A percentile compares a stretch with the other conserved stretches of the same genome.
Evolutionary conservation across 2,888 invertebrate genomes (phyloP).

Genomic region (Chrysodeixis includens): DNA sequence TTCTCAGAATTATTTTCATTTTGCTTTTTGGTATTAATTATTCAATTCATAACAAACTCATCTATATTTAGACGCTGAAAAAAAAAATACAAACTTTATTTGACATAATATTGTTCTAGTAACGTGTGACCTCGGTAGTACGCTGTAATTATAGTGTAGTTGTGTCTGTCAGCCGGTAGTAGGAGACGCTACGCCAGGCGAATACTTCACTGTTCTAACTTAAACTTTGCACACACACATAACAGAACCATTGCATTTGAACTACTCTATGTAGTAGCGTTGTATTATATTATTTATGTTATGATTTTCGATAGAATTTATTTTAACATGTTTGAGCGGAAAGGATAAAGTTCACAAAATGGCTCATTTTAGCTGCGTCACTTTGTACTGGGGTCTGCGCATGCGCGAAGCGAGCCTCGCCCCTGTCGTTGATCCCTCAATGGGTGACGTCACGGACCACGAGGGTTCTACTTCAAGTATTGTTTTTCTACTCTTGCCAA

Average conservation of each 20-base stretch:
- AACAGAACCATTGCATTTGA: neutral
- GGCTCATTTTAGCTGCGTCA: conserved; percentile 49
- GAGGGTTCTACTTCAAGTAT: neutral
- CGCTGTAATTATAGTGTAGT: conserved; percentile 19
- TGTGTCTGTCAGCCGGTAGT: conserved; percentile 8
- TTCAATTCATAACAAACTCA: conserved; percentile 4
- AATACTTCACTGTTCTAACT: neutral
- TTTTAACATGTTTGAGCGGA: conserved; percentile 32
- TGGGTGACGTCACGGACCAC: conserved; percentile 70
- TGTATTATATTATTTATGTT: neutral
- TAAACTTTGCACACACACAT: conserved; percentile 3
- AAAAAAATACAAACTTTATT: neutral
- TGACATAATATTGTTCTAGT: neutral
- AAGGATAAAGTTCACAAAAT: conserved; percentile 55
- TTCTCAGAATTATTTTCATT: neutral
- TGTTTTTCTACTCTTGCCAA: neutral
- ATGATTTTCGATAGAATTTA: conserved; percentile 11
- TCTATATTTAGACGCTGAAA: neutral
- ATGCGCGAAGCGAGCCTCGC: conserved; percentile 64
- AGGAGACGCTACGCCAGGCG: neutral
- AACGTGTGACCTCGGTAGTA: conserved; percentile 21
- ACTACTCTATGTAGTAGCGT: neutral
- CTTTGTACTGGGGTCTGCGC: conserved; percentile 44
- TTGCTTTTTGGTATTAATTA: neutral
- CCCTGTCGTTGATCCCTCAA: conserved; percentile 66